Evolutionary conservation across 2,113 vertebrate species (phyloP), one percentile per base, ranked within the genome.

Genomic region (Stigmatopora nigra): DNA sequence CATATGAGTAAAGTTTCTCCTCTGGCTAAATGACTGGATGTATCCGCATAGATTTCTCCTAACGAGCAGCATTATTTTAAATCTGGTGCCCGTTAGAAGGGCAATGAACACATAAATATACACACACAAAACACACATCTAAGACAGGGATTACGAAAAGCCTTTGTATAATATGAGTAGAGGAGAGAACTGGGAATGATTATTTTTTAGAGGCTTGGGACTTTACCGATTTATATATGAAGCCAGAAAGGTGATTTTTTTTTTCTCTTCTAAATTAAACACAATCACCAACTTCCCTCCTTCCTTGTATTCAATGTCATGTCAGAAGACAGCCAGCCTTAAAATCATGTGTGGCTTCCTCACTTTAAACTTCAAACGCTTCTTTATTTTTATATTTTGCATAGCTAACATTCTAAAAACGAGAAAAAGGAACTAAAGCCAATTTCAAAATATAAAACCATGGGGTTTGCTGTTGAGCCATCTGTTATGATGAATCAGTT

Each of bases 181-280:
- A 79, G 78, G 75, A 80, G 78, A 86, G 86, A 84, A 77, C 87
- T 90, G 89, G 88, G 70, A 90, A 84, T 88, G 87, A 90, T 90
- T 90, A 90, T 82, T 90, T 86, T 89, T 90, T 88, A 89, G 87
- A 88, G 86, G 84, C 83, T 89, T 69, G 62, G 73, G 78, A 86
- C 86, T 87, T 90, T 82, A 88, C 87, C 85, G 87, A 90, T 90
- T 88, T 89, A 88, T 87, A 83, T 88, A 86, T 78, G 88, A 90
- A 87, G 83, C 87, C 86, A 87, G 69, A 80, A 87, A 90, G 87
- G 87, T 88, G 86, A 86, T 83, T 87, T 87, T 87, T 88, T 88
- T 87, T 88, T 88, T 88, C n/a, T n/a, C 85, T 85, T 84, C 84
- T 86, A 83, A 88, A 88, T 90, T 87, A 88, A 90, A 87, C 83